Percentiles rank a stretch among this genome's conserved stretches.
Evolutionary conservation across 2,888 invertebrate genomes (phyloP).

Genomic region (Caenorhabditis sp.): DNA sequence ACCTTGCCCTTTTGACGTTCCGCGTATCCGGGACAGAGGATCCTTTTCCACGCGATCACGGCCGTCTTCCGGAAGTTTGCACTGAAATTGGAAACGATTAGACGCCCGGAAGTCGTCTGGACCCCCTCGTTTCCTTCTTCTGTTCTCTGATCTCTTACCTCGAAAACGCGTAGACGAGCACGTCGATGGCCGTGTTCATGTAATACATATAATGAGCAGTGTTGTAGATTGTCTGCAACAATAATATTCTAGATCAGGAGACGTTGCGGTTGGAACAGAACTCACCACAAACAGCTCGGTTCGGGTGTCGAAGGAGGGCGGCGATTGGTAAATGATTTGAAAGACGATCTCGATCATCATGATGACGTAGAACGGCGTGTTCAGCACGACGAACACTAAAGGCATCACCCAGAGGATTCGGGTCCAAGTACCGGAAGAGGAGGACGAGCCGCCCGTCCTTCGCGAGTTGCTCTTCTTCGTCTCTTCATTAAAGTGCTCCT

Average conservation of each 20-base stretch:
- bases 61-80: conserved; percentile 77
- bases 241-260: background rate
- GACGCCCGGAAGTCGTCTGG: background rate
- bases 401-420: conserved; percentile 78
- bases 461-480: conserved; percentile 57
- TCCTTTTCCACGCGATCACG: conserved; percentile 72
- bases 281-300: conserved; percentile 61
- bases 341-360: conserved; percentile 64
- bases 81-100: conserved; percentile 64
- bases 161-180: conserved; percentile 78
- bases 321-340: conserved; percentile 61
- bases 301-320: conserved; percentile 47
- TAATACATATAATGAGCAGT: conserved; percentile 78
- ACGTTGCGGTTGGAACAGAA: background rate
- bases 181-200: conserved; percentile 77
- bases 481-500: conserved; percentile 52
- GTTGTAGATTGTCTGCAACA: conserved; percentile 70
- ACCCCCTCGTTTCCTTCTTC: background rate
- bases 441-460: conserved; percentile 57
- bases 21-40: conserved; percentile 62
- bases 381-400: conserved; percentile 77
- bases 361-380: conserved; percentile 77
- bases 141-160: conserved; percentile 60
- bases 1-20: conserved; percentile 56
- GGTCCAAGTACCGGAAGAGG: conserved; percentile 68